Conservation (phyloP, 2,797 vertebrate genomes). For the Acanthopagrus latus region DNA sequence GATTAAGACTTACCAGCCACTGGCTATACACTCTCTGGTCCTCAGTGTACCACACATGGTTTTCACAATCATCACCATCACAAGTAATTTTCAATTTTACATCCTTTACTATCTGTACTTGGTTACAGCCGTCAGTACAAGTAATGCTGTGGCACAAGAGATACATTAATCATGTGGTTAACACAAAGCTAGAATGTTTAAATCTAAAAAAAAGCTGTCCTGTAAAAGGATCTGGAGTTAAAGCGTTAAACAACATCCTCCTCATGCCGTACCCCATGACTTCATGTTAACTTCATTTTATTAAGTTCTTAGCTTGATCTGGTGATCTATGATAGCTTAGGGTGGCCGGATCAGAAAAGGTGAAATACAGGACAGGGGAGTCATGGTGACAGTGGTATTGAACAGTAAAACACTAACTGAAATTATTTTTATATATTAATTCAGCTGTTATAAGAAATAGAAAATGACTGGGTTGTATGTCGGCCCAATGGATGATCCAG, state of each 20-base stretch:
- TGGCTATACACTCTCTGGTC: fast-evolving
- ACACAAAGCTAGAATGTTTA: neutral
- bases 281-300: too few species aligned
- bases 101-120: fast-evolving
- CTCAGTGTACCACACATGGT: constrained; percentile 71
- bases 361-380: too few species aligned
- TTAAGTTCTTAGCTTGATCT: neutral
- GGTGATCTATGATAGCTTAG: neutral
- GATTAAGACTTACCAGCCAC: constrained; percentile 62
- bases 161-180: neutral
- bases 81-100: constrained; percentile 65
- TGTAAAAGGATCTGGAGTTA: neutral
- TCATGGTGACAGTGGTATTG: too few species aligned
- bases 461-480: too few species aligned
- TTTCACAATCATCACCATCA: constrained; percentile 38
- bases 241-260: neutral
- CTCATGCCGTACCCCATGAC: neutral
- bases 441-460: too few species aligned
- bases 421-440: too few species aligned
- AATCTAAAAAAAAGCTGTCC: neutral
- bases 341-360: too few species aligned
- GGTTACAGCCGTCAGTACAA: constrained; percentile 69
- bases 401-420: too few species aligned
- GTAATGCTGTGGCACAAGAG: constrained; percentile 37
- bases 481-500: too few species aligned